Conservation (phyloP, 2,113 vertebrate genomes). For the Piprites chloris region DNA sequence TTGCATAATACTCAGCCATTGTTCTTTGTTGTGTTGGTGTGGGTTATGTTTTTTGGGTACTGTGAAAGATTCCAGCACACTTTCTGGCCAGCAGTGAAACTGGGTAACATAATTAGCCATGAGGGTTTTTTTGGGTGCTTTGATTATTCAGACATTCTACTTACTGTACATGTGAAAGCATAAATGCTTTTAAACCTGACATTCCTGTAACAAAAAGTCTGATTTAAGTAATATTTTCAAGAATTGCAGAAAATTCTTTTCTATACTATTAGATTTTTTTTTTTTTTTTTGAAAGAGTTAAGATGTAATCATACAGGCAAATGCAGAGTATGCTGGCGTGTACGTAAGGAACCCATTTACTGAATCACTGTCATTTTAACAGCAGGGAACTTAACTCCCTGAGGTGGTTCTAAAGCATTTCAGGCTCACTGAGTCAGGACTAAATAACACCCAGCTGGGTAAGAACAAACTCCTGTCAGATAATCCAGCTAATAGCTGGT, state of each 20-base stretch:
- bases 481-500: slow-evolving; percentile 38
- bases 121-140: background rate
- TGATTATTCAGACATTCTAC: background rate
- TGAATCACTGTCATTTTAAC: slow-evolving; percentile 51
- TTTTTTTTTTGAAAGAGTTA: background rate
- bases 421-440: slow-evolving; percentile 47
- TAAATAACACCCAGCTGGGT: slow-evolving; percentile 53
- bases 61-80: background rate
- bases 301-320: background rate
- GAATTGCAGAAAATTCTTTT: background rate
- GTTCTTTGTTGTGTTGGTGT: background rate
- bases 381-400: slow-evolving; percentile 21
- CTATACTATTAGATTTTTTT: background rate
- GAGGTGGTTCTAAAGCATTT: slow-evolving; percentile 41
- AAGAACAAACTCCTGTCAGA: slow-evolving; percentile 63
- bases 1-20: background rate
- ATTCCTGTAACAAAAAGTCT: background rate
- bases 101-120: background rate
- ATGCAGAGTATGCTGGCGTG: background rate
- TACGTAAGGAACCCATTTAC: slow-evolving; percentile 19
- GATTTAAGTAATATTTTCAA: background rate
- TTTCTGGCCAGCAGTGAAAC: background rate
- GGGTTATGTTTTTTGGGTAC: background rate
- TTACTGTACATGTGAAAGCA: background rate
- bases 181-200: background rate